Evolutionary conservation across 2,797 vertebrate genomes (phyloP), one percentile per base, ranked within the genome.

Genomic region (Pangasius djambal): DNA sequence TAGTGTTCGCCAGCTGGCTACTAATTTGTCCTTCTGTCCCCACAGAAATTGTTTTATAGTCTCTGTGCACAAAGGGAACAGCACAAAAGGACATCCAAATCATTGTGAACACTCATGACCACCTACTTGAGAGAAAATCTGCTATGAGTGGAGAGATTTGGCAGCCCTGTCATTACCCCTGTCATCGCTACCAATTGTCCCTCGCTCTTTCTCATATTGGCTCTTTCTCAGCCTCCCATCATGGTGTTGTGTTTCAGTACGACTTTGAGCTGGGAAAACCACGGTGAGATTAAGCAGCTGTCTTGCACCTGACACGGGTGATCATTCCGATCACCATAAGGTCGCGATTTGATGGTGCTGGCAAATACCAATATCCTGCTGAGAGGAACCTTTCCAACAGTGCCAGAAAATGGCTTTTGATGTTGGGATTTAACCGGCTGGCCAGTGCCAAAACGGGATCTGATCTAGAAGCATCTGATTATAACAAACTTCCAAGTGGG

Each of bases 241-340:
- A 37, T 34, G 61, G 87, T 91, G 86, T 93, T 86, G 90, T 86
- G 72, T 93, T 94, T 91, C 90, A 74, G 86, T 40, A 44, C 31
- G 15, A 65, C 63, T 78, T 55, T 52, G 34, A 75, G 74, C 83
- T 91, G 79, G 75, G 90, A 90, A 91, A 88, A 88, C 72, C 15
- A 61, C 37, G 28, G 85, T 83, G 63, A 92, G 92, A 92, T 93
- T 94, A 93, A 91, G 93, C 92, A 90, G 90, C 91, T 92, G 89
- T 91, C 90, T 86, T 88, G 61, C 91, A 91, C 91, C 90, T 92
- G 91, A 92, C 91, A 86, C 81, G 22, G 88, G 69, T 89, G 86
- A 91, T 92, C 92, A 92, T 93, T 91, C 88, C 83, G 78, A 89
- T 89, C 90, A 86, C 74, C 20, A 70, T 50, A 83, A 79, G 91